These are phyloP conservation scores for Lissocephala sabroskyi DNA, from an alignment of 2,888 invertebrate genomes.

Conservation along the genomic window DNA sequence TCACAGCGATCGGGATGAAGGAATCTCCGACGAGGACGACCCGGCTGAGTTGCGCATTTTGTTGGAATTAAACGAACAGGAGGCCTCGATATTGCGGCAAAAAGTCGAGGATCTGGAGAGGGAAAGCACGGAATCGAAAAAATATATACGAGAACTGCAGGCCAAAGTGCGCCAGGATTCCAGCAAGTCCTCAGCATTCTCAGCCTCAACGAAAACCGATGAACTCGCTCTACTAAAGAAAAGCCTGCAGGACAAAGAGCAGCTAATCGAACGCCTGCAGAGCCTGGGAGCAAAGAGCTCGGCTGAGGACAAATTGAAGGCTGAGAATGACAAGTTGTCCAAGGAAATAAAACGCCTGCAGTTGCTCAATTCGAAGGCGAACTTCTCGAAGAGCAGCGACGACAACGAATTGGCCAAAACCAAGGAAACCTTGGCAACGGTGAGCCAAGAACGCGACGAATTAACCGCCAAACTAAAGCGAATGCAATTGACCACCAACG, in stretches of 20 bases:
- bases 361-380: slow-evolving; percentile 72
- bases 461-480: slow-evolving; percentile 79
- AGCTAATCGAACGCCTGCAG: slow-evolving; percentile 83
- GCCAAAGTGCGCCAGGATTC: slow-evolving; percentile 75
- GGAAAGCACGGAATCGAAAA: slow-evolving; percentile 82
- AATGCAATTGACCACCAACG: slow-evolving; percentile 78
- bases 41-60: slow-evolving; percentile 87
- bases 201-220: slow-evolving; percentile 74
- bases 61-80: slow-evolving; percentile 91
- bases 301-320: slow-evolving; percentile 79
- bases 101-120: slow-evolving; percentile 89
- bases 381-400: slow-evolving; percentile 59
- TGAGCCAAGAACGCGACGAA: slow-evolving; percentile 79
- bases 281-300: slow-evolving; percentile 75
- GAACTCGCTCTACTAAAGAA: slow-evolving; percentile 83
- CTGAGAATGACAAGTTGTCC: slow-evolving; percentile 83
- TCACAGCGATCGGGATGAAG: slow-evolving; percentile 81
- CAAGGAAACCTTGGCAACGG: slow-evolving; percentile 74
- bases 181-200: slow-evolving; percentile 45
- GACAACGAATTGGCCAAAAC: slow-evolving; percentile 75
- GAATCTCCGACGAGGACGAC: slow-evolving; percentile 85
- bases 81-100: slow-evolving; percentile 85
- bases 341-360: slow-evolving; percentile 83
- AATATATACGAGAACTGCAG: slow-evolving; percentile 84
- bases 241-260: slow-evolving; percentile 86